A percentile compares a stretch with the other conserved stretches of the same genome.
Conservation (phyloP, 1,140 invertebrate species). For the Alviniconcha marisindica region DNA sequence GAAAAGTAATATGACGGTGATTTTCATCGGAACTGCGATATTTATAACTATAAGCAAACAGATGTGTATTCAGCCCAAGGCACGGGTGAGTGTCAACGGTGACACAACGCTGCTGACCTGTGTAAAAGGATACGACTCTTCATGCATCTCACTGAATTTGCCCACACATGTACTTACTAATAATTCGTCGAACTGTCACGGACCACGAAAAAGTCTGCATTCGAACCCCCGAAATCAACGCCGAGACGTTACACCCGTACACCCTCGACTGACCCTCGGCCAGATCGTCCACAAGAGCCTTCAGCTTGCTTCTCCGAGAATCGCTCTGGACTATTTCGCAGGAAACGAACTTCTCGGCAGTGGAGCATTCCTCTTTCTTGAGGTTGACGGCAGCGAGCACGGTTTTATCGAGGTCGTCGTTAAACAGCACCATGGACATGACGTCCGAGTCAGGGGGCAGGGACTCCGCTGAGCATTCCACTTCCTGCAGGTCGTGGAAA, state of each 20-base stretch:
- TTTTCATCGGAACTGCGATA: no score
- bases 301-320: neutral
- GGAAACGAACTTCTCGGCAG: neutral
- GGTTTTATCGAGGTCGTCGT: neutral
- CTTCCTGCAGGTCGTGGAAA: neutral
- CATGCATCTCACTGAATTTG: no score
- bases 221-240: neutral
- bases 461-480: neutral
- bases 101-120: no score
- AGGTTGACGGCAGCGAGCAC: neutral
- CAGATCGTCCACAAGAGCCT: neutral
- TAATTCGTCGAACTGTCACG: neutral
- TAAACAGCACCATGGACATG: constrained; percentile 13
- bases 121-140: no score
- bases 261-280: neutral
- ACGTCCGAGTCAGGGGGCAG: neutral
- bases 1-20: no score
- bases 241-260: neutral
- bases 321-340: neutral
- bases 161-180: neutral
- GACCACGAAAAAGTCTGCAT: neutral
- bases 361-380: constrained; percentile 18
- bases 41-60: no score
- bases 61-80: no score
- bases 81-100: no score